These are phyloP conservation scores for Heteromormyrus szaboi DNA, from an alignment of 2,797 vertebrate genomes.

Conservation along the genomic window DNA sequence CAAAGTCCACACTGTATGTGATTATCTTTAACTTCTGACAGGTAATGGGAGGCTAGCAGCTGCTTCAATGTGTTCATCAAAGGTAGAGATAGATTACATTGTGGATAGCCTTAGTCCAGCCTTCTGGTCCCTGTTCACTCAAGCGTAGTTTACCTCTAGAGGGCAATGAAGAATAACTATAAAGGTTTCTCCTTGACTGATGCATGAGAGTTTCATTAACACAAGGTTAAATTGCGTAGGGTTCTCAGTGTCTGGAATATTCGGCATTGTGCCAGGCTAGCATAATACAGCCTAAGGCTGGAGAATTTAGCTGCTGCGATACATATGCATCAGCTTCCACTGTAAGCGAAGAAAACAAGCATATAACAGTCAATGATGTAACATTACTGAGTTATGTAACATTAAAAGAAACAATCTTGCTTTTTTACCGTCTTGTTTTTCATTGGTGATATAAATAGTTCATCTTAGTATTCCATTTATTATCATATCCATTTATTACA, in stretches of 20 bases:
- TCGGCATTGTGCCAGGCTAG: background rate
- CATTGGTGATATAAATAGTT: background rate
- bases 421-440: slow-evolving; percentile 2
- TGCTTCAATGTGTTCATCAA: background rate
- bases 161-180: background rate
- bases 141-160: background rate
- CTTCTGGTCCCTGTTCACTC: background rate
- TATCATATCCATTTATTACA: background rate
- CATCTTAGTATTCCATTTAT: background rate
- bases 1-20: background rate
- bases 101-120: background rate
- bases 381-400: background rate
- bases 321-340: background rate
- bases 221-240: background rate
- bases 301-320: background rate
- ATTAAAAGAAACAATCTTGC: background rate
- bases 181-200: background rate
- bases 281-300: background rate
- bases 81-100: background rate
- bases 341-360: background rate
- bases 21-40: background rate
- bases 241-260: background rate
- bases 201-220: background rate
- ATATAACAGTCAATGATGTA: background rate
- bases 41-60: background rate